Conservation (phyloP, 2,113 vertebrate species). For the Microtus pennsylvanicus region DNA sequence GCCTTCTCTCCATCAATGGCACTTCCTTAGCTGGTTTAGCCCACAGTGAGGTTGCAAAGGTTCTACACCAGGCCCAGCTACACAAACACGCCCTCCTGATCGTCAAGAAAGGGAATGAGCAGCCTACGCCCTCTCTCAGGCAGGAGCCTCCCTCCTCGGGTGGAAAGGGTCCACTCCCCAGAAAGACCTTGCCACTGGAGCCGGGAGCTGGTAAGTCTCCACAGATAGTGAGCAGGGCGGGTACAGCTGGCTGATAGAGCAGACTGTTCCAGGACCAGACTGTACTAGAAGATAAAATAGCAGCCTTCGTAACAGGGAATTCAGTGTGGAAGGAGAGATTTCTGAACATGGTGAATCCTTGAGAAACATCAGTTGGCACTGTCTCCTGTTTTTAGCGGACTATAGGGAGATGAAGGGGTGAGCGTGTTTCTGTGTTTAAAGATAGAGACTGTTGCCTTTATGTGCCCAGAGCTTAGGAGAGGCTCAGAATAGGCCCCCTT, state of each 20-base stretch:
- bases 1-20: conserved; percentile 93
- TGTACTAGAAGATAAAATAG: not conserved
- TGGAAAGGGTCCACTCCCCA: conserved; percentile 77
- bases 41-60: conserved; percentile 91
- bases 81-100: conserved; percentile 89
- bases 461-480: not conserved
- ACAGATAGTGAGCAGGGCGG: conserved; percentile 57
- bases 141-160: conserved; percentile 80
- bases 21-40: conserved; percentile 87
- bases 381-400: not conserved
- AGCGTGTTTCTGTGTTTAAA: not conserved
- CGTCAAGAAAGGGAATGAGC: conserved; percentile 87
- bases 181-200: conserved; percentile 81
- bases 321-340: not conserved
- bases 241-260: no score
- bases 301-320: not conserved
- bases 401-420: not conserved
- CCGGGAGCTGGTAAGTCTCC: conserved; percentile 86
- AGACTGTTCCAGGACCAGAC: not conserved
- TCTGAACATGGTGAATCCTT: not conserved
- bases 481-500: not conserved
- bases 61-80: conserved; percentile 92
- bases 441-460: not conserved
- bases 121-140: conserved; percentile 74
- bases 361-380: not conserved